phyloP scores from a whole-genome alignment of 2,797 vertebrate species.

The Anas bernieri region DNA sequence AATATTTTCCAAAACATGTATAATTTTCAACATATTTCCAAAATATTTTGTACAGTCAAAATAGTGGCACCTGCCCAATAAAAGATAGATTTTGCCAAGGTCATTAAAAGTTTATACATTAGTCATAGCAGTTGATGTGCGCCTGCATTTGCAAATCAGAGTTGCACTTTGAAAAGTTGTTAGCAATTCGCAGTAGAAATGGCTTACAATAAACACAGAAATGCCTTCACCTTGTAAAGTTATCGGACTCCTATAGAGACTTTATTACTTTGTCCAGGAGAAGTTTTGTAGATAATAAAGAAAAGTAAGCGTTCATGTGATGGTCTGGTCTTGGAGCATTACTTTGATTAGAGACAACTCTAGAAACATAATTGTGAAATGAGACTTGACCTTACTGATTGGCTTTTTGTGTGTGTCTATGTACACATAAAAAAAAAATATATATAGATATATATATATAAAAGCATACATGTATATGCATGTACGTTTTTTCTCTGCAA shows the following conservation, averaged over 20 bases:
- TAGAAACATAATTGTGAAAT: conserved; percentile 24
- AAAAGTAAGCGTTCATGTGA: conserved; percentile 47
- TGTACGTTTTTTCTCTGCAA: background rate
- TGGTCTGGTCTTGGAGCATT: conserved; percentile 30
- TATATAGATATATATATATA: background rate
- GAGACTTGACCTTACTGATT: background rate
- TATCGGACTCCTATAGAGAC: background rate
- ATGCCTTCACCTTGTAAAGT: conserved; percentile 59
- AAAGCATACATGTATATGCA: fast-evolving
- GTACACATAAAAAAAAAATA: background rate
- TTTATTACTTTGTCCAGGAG: conserved; percentile 46
- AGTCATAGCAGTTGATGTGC: conserved; percentile 22
- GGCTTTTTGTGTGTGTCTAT: background rate
- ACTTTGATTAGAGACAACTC: conserved; percentile 32
- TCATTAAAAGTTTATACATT: conserved; percentile 49
- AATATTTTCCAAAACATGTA: conserved; percentile 61
- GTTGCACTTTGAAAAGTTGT: conserved; percentile 42
- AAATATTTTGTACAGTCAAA: conserved; percentile 75
- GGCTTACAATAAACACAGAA: conserved; percentile 61
- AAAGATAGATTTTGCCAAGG: conserved; percentile 44
- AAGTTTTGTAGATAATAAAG: conserved; percentile 51
- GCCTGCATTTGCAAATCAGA: conserved; percentile 45
- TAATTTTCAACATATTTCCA: conserved; percentile 69
- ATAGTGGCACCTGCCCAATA: conserved; percentile 53
- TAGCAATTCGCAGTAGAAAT: conserved; percentile 50